These are phyloP conservation scores for Sinotaia quadrata DNA, from an alignment of 2,888 invertebrate genomes.

Conservation along the genomic window DNA sequence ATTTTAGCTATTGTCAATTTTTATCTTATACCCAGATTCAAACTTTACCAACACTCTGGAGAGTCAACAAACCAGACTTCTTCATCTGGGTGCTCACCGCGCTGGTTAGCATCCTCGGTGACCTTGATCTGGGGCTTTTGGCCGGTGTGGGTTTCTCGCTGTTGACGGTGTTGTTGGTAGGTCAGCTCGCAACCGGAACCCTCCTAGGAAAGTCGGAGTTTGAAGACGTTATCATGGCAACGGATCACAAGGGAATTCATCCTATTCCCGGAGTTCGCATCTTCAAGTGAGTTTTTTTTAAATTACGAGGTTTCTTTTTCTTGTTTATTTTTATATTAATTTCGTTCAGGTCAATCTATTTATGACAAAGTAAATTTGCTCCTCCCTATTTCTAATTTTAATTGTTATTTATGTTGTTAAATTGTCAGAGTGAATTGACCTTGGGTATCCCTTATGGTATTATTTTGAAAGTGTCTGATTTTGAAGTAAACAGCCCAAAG, in stretches of 20 bases:
- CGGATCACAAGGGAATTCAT: neutral
- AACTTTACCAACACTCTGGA: conserved; percentile 80
- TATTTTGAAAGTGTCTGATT: too few relatives aligned
- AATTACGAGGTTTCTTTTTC: too few relatives aligned
- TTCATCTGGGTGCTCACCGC: conserved; percentile 70
- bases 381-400: too few relatives aligned
- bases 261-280: conserved; percentile 13
- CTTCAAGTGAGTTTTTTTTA: conserved; percentile 23
- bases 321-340: too few relatives aligned
- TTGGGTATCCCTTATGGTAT: too few relatives aligned
- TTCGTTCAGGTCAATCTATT: too few relatives aligned
- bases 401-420: too few relatives aligned
- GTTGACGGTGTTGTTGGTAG: conserved; percentile 15
- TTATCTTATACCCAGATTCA: too few relatives aligned
- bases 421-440: too few relatives aligned
- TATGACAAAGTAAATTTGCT: too few relatives aligned
- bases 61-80: conserved; percentile 83
- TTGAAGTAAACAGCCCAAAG: too few relatives aligned
- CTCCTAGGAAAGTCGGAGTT: conserved; percentile 12
- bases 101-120: conserved; percentile 47
- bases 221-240: conserved; percentile 20
- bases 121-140: conserved; percentile 59
- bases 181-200: conserved; percentile 14
- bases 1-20: too few relatives aligned
- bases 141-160: conserved; percentile 54